Evolutionary conservation across 64 coral and sea anemone genomes (phyloP), one percentile per base, ranked within the genome.

Genomic region (Pocillopora damicornis): DNA sequence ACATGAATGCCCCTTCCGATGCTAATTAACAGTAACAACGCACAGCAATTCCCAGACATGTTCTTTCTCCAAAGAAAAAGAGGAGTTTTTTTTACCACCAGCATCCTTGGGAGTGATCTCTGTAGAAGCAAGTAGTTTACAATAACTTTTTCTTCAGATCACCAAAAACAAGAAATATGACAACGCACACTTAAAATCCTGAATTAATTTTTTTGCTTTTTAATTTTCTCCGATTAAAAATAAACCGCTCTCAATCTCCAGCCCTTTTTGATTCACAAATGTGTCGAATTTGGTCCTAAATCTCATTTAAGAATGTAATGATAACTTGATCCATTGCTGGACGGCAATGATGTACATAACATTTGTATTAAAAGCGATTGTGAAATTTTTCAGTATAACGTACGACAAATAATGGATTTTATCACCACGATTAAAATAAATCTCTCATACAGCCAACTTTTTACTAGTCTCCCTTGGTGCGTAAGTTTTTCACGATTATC

Each of bases 1-100:
- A 88, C 73, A 88, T 93, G 87, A 79, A 93, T 30, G 35, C 77
- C 36, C 73, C 68, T 51, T 25, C 34, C 5, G 61, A 89, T n/a
- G n/a, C 75, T 14, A 87, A 89, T 58, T 72, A 76, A 89, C 63
- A 86, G 34, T 77, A 66, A 51, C 63, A 14, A 67, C 61, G 8
- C 42, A 51, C 42, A 51, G 42, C 42, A 51, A 51, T 51, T 51
- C 42, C 7, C 42, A 51, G 42, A 51, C 42, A 7, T 51, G 3
- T 51, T 51, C 42, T 51, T 51, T 51, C 42, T 51, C 42, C 42
- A 51, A 51, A 51, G 2, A 51, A 30, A 51, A 51, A 51, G 42
- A 51, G 42, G 42, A 51, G 42, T 51, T 51, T 7, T 51, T 45
- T 51, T 51, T 2, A 51, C 42, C 42, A 51, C 42, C 0, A 51